Conservation (phyloP, 30 jellyfish, hydroid and myxozoan genomes). For the Turritopsis dohrnii region DNA sequence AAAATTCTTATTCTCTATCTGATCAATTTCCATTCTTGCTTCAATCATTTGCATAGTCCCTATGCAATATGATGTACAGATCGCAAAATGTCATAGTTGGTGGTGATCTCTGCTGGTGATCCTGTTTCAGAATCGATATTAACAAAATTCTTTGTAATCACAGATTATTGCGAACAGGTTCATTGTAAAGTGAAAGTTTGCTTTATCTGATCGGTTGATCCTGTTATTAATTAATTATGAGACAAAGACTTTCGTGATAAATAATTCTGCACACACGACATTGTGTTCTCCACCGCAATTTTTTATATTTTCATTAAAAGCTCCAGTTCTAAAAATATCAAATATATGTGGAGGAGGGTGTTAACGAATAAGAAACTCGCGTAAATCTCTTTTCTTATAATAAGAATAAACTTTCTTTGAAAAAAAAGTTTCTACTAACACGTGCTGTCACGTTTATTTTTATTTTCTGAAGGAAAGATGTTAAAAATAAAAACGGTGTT, state of each 20-base stretch:
- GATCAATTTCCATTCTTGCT: no score
- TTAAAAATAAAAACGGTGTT: no score
- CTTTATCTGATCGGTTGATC: background rate
- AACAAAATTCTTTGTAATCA: no score
- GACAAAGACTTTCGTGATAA: background rate
- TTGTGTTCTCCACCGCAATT: background rate
- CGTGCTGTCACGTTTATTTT: background rate
- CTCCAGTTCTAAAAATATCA: no score
- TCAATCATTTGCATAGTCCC: no score
- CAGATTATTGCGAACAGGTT: background rate
- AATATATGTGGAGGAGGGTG: no score
- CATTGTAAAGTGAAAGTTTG: background rate
- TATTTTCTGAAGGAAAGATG: no score
- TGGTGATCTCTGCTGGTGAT: no score
- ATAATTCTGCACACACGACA: background rate
- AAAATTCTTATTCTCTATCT: no score
- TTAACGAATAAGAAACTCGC: background rate
- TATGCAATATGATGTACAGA: no score
- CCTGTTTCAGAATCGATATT: background rate
- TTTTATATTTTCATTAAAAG: no score
- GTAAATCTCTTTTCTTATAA: background rate
- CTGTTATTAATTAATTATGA: background rate
- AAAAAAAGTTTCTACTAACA: background rate
- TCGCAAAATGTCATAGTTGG: no score
- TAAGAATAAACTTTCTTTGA: background rate